Evolutionary conservation across 2,888 invertebrate genomes (phyloP).

Genomic region (Drosophila kuntzei): DNA sequence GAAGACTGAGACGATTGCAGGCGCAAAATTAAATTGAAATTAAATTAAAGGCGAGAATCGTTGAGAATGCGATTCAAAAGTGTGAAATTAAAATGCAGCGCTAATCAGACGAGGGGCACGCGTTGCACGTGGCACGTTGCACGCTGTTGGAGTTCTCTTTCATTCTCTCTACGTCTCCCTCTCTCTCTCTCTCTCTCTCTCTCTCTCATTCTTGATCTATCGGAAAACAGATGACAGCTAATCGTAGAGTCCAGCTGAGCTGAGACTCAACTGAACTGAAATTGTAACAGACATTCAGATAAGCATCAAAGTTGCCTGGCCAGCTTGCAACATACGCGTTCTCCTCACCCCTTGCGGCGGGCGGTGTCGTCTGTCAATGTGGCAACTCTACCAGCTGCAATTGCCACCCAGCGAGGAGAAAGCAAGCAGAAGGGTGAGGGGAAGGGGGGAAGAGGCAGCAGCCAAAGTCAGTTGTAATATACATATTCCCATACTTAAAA

Average conservation of each 20-base stretch:
- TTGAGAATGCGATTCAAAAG: slow-evolving; percentile 78
- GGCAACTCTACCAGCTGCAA: slow-evolving; percentile 36
- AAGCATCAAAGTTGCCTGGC: slow-evolving; percentile 60
- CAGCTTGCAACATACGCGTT: slow-evolving; percentile 34
- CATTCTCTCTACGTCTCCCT: neutral
- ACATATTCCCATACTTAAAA: slow-evolving; percentile 9
- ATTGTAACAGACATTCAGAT: slow-evolving; percentile 49
- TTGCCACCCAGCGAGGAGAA: slow-evolving; percentile 16
- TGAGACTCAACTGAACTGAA: slow-evolving; percentile 3
- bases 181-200: neutral
- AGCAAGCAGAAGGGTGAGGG: neutral
- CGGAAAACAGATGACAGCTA: slow-evolving; percentile 1
- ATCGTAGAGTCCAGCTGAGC: slow-evolving; percentile 41
- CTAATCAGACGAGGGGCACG: slow-evolving; percentile 77
- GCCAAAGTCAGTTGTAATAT: slow-evolving; percentile 6
- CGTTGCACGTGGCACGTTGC: slow-evolving; percentile 39
- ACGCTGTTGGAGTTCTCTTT: slow-evolving; percentile 5
- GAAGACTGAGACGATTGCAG: slow-evolving; percentile 35
- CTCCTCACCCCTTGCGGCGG: slow-evolving; percentile 25
- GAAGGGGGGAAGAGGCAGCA: neutral
- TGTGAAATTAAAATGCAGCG: slow-evolving; percentile 82
- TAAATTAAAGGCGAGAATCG: slow-evolving; percentile 75
- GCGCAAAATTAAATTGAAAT: slow-evolving; percentile 78
- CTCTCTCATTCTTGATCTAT: neutral
- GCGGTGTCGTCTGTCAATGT: slow-evolving; percentile 40